Conservation (phyloP, 2,113 vertebrate genomes). For the Epinephelus fuscoguttatus region DNA sequence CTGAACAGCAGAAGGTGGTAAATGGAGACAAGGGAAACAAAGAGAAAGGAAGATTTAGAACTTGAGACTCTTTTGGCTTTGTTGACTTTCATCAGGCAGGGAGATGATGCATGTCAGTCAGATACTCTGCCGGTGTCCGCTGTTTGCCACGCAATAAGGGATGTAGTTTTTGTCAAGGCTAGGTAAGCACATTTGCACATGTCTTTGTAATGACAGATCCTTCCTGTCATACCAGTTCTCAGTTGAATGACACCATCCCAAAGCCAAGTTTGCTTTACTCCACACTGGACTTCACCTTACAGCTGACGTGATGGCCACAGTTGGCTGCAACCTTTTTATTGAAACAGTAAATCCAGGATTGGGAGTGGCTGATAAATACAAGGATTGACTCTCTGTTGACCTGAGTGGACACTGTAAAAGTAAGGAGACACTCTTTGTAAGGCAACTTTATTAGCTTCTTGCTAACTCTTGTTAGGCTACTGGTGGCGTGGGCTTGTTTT, state of each 20-base stretch:
- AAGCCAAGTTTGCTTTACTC: not conserved
- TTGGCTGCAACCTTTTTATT: not conserved
- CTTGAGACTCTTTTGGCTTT: not conserved
- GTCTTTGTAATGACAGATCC: slow-evolving; percentile 10
- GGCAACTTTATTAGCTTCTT: not conserved
- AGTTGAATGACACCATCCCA: not conserved
- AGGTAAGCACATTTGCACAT: not conserved
- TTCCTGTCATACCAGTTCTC: slow-evolving; percentile 43
- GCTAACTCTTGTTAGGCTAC: not conserved
- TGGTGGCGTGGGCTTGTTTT: not conserved
- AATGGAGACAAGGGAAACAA: not conserved
- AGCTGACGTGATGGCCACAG: not conserved
- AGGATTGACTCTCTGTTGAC: not conserved
- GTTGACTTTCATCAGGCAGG: not conserved
- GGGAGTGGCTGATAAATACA: not conserved
- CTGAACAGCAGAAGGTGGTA: not conserved
- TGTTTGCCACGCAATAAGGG: not conserved
- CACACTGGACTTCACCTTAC: not conserved
- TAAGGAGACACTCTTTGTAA: not conserved
- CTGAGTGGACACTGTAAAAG: not conserved
- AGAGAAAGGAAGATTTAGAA: not conserved
- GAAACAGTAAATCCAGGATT: not conserved
- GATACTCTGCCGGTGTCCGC: not conserved
- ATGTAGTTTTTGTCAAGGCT: slow-evolving; percentile 29
- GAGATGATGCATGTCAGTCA: slow-evolving; percentile 1